Percentiles rank a stretch among this genome's conserved stretches.
phyloP scores from a whole-genome alignment of 2,113 vertebrate species.

The Antigone vipio region DNA sequence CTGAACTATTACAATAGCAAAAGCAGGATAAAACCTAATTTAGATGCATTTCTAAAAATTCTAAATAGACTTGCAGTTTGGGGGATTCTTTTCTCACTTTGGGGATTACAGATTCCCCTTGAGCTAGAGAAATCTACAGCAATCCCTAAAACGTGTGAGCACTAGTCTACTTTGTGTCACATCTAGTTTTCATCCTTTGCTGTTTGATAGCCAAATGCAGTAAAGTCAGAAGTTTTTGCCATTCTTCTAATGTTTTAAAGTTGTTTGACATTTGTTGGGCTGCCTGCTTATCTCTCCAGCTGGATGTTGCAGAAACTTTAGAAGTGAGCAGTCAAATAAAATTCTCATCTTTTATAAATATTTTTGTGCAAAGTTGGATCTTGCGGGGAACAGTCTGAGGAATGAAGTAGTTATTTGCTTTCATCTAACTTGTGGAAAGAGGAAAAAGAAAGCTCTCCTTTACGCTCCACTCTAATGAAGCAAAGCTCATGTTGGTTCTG shows the following conservation, averaged over 20 bases:
- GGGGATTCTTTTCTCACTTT: neutral
- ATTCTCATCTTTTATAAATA: slow-evolving; percentile 58
- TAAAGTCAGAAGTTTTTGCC: slow-evolving; percentile 30
- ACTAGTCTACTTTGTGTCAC: neutral
- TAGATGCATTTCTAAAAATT: neutral
- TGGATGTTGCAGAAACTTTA: slow-evolving; percentile 57
- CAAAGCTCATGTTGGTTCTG: slow-evolving; percentile 40
- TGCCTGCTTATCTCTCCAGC: slow-evolving; percentile 44
- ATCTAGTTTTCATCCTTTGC: neutral
- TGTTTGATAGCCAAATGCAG: neutral
- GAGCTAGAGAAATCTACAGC: neutral
- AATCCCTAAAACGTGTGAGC: neutral
- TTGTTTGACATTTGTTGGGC: slow-evolving; percentile 50
- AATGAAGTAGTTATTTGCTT: slow-evolving; percentile 46
- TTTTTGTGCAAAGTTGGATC: slow-evolving; percentile 37
- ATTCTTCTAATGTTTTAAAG: slow-evolving; percentile 34
- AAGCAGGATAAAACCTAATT: neutral
- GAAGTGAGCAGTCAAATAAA: slow-evolving; percentile 55
- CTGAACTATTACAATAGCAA: neutral
- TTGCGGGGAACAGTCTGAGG: slow-evolving; percentile 13
- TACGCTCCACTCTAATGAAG: slow-evolving; percentile 42
- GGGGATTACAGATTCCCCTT: neutral
- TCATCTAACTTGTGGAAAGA: slow-evolving; percentile 20
- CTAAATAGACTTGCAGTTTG: neutral
- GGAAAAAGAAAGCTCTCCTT: slow-evolving; percentile 40